Conservation (phyloP, 1,140 invertebrate genomes). For the Triops cancriformis region DNA sequence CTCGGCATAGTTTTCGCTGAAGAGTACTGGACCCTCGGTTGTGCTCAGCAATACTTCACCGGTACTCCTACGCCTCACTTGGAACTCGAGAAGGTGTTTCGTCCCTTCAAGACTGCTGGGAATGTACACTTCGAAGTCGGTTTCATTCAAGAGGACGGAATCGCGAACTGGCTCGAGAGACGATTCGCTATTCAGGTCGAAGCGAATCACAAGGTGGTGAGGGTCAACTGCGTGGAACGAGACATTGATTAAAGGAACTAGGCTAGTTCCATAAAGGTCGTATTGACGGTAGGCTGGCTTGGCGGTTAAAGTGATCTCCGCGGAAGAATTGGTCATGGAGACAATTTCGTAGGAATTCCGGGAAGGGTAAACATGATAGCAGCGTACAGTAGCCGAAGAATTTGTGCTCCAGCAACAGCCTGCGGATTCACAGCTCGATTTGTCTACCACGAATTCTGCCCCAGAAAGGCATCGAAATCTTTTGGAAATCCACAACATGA, state of each 20-base stretch:
- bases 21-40: conserved; percentile 18
- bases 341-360: conserved; percentile 23
- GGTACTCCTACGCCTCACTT: conserved; percentile 13
- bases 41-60: conserved; percentile 20
- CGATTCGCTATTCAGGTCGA: neutral
- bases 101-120: neutral
- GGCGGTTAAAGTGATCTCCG: neutral
- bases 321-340: neutral
- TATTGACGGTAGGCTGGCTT: neutral
- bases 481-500: neutral
- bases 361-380: conserved; percentile 24
- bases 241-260: neutral
- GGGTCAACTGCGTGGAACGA: conserved; percentile 19
- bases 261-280: neutral
- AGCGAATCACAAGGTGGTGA: conserved; percentile 22
- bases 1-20: conserved; percentile 25
- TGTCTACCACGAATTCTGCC: neutral
- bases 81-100: conserved; percentile 17
- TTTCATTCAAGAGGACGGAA: neutral
- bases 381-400: neutral
- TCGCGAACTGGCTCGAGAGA: neutral
- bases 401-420: conserved; percentile 24
- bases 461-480: conserved; percentile 22
- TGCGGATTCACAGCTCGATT: conserved; percentile 1
- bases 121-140: conserved; percentile 19